A percentile compares a stretch with the other conserved stretches of the same genome.
Conservation (phyloP, 2,888 invertebrate genomes). For the Kryphioiulus occultus region DNA sequence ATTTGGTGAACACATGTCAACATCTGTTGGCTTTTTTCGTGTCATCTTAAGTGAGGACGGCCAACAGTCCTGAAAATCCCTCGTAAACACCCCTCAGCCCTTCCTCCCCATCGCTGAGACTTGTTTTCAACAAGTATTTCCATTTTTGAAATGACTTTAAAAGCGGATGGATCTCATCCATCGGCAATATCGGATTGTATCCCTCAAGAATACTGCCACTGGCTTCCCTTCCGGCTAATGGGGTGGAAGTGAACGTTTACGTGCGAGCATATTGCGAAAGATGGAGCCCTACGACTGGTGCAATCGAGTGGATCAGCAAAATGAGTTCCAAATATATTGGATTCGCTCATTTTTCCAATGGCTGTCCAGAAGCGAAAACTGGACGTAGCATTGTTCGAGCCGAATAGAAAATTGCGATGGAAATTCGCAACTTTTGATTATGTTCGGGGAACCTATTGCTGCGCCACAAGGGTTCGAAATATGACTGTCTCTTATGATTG, state of each 20-base stretch:
- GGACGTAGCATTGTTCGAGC: background rate
- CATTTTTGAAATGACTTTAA: constrained; percentile 40
- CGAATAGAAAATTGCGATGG: background rate
- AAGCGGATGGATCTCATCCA: constrained; percentile 32
- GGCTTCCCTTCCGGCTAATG: constrained; percentile 46
- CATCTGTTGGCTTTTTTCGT: constrained; percentile 33
- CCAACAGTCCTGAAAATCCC: constrained; percentile 1
- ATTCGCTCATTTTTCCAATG: background rate
- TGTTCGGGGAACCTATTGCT: background rate
- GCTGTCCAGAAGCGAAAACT: background rate
- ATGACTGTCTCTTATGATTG: background rate
- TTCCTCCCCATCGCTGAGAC: background rate
- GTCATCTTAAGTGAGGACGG: background rate
- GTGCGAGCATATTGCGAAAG: constrained; percentile 9
- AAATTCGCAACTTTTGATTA: background rate
- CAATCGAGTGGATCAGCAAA: background rate
- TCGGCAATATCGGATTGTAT: constrained; percentile 36
- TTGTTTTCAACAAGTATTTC: constrained; percentile 40
- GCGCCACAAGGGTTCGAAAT: no score
- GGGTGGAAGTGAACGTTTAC: constrained; percentile 46
- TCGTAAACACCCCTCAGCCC: constrained; percentile 11
- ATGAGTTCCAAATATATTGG: constrained; percentile 33
- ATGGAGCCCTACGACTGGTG: background rate
- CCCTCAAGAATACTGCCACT: constrained; percentile 13
- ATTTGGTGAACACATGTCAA: constrained; percentile 40